phyloP scores from a whole-genome alignment of 2,888 invertebrate genomes.

The Apotomis betuletana region DNA sequence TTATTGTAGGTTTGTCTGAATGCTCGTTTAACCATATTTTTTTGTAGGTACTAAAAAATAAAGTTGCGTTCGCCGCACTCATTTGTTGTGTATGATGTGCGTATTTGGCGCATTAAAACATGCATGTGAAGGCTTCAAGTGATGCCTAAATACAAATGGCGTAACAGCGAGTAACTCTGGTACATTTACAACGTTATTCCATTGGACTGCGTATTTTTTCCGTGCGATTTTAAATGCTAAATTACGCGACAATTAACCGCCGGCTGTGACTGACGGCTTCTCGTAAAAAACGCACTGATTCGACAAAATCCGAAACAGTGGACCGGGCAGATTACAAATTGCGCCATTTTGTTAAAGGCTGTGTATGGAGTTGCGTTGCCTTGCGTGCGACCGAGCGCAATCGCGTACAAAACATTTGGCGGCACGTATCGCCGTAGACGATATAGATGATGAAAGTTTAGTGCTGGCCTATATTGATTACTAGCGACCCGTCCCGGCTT shows the following conservation, averaged over 20 bases:
- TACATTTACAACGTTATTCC: not conserved
- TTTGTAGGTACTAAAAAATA: no score
- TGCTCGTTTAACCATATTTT: no score
- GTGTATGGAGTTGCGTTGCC: not conserved
- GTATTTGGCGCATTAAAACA: not conserved
- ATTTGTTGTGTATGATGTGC: not conserved
- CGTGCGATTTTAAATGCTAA: conserved; percentile 18
- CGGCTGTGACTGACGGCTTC: conserved; percentile 20
- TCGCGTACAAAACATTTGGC: not conserved
- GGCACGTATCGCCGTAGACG: no score
- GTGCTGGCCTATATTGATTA: no score
- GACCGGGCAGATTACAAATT: conserved; percentile 29
- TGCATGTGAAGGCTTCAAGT: not conserved
- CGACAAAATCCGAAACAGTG: conserved; percentile 23
- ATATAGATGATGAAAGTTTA: no score
- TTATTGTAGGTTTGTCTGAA: no score
- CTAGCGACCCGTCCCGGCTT: no score
- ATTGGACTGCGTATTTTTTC: not conserved
- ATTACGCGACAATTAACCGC: conserved; percentile 28
- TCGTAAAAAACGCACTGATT: conserved; percentile 30
- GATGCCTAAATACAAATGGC: not conserved
- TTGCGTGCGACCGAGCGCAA: not conserved
- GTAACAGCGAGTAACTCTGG: not conserved
- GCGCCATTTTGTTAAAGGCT: conserved; percentile 21
- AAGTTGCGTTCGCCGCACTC: not conserved